phyloP scores from a whole-genome alignment of 2,113 vertebrate species.

The Anhinga anhinga region DNA sequence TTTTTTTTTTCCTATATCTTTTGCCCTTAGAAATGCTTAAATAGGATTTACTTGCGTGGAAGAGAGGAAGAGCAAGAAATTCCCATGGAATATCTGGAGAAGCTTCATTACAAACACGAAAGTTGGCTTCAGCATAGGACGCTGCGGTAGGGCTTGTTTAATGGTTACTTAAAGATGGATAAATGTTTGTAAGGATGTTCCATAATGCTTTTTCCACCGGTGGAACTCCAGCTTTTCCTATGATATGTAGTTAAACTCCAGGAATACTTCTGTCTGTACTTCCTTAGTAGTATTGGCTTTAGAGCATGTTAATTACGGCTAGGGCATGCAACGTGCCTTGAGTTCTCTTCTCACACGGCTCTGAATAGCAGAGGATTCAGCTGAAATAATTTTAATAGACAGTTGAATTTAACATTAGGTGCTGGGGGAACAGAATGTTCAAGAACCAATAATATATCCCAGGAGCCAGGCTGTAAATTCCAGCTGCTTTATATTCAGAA shows the following conservation, averaged over 20 bases:
- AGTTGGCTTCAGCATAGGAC: constrained; percentile 92
- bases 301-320: not conserved
- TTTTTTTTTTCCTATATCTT: not conserved
- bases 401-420: not conserved
- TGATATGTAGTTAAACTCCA: not conserved
- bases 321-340: accelerated
- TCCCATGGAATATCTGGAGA: constrained; percentile 92
- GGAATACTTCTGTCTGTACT: not conserved
- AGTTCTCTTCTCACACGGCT: not conserved
- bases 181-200: not conserved
- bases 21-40: constrained; percentile 83
- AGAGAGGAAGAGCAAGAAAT: constrained; percentile 91
- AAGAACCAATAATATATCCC: not conserved
- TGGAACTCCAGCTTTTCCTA: not conserved
- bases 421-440: not conserved
- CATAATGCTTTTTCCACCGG: not conserved
- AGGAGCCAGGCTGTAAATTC: not conserved
- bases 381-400: not conserved
- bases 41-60: constrained; percentile 85
- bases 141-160: constrained; percentile 75
- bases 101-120: constrained; percentile 93
- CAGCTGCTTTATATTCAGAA: not conserved
- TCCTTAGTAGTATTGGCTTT: not conserved
- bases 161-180: no score
- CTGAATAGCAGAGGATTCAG: not conserved